These are phyloP conservation scores for Adineta ricciae DNA, from an alignment of 2,888 invertebrate species.

Conservation along the genomic window DNA sequence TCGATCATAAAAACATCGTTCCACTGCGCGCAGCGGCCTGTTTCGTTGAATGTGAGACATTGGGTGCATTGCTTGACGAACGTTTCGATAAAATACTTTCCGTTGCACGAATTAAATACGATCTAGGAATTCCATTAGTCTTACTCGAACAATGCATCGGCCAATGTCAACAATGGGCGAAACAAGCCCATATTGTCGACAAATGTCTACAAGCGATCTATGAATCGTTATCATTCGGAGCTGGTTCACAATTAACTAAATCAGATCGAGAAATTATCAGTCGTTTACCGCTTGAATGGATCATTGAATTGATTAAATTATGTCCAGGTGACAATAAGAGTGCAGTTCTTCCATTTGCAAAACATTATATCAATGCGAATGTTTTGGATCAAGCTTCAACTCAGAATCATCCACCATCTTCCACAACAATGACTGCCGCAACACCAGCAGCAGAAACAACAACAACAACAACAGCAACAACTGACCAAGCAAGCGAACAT, in stretches of 20 bases:
- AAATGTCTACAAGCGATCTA: conserved; percentile 42
- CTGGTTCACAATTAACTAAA: background rate
- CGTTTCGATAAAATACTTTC: conserved; percentile 41
- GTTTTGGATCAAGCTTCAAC: background rate
- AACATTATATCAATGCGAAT: background rate
- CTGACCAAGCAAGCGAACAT: background rate
- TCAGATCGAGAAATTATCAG: conserved; percentile 21
- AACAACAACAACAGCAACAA: background rate
- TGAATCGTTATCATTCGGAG: conserved; percentile 36
- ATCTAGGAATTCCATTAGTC: conserved; percentile 23
- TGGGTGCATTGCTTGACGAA: conserved; percentile 42
- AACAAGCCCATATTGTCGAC: conserved; percentile 40
- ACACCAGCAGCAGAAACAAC: background rate
- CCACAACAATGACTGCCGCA: background rate
- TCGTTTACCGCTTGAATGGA: conserved; percentile 30
- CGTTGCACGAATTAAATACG: conserved; percentile 27
- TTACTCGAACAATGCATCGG: conserved; percentile 23
- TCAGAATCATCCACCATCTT: background rate
- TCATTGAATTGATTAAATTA: conserved; percentile 24
- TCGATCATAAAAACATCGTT: conserved; percentile 42
- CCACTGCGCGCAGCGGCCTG: conserved; percentile 45
- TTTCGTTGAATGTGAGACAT: conserved; percentile 40
- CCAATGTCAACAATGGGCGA: conserved; percentile 38
- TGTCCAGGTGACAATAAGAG: background rate
- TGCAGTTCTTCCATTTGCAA: background rate